Base-by-base conservation (phyloP, 2,113 vertebrate species). In the Coturnix japonica region DNA sequence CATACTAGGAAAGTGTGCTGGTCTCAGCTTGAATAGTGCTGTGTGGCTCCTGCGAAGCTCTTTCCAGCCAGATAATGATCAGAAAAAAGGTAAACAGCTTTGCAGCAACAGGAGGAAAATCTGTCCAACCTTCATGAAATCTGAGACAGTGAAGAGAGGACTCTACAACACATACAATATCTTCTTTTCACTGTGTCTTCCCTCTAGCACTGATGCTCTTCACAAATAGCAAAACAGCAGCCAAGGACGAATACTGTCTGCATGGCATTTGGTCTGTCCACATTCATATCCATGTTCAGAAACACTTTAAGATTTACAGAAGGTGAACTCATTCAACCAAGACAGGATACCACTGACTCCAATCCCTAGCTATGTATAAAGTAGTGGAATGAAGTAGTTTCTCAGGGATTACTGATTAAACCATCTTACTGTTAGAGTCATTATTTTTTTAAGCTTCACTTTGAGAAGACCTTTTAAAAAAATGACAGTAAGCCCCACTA, bases 71-170 rank as follows among this genome's bases (percentile, higher is more conserved):
- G 18, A 31, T 69, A 70, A 83, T 6, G 9, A 65, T 5, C 23
- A 59, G 43, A 18, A 11, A 80, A 21, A 65, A 65, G 63, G 41
- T 22, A 44, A 44, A 22, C 14, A 44, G 30, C 41, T 65, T 65
- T 65, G 20, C 30, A 33, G 5, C 1, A 1, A 41, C 6, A 43
- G 39, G 28, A 85, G 25, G 64, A 85, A 56, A 30, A 31, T 15
- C 23, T 44, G 20, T 31, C 41, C 18, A 39, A 14, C 25, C 9
- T 53, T 19, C 47, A 25, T 87, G 30, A 43, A 71, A 11, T 1
- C 4, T 4, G 20, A 0, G 0, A 18, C 30, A 63, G 8, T 11
- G 6, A 21, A 54, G 23, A 80, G 43, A 77, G 39, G 51, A 23
- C 22, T 1, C 0, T 31, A 22, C 12, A 47, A 13, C 14, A 41